Evolutionary conservation across 2,888 invertebrate species (phyloP).

Genomic region (Chrysina gloriosa): DNA sequence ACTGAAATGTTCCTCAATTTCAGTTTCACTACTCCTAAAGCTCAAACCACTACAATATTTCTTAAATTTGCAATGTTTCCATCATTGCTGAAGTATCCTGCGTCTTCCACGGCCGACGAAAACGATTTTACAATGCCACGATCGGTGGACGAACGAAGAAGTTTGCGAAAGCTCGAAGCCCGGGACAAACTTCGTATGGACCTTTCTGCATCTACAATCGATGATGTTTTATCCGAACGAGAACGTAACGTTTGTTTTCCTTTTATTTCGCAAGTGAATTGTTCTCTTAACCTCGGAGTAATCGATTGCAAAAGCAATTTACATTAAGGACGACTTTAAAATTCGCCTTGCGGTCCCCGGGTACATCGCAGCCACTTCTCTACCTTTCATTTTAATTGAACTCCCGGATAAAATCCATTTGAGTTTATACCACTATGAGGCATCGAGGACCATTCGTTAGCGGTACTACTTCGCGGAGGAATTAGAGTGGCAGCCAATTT

Average conservation of each 20-base stretch:
- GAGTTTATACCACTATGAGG: constrained; percentile 25
- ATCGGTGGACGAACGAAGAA: no score
- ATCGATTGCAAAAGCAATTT: constrained; percentile 21
- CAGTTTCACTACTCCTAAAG: no score
- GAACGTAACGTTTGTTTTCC: background rate
- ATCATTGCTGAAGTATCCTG: no score
- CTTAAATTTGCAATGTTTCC: no score
- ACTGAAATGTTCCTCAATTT: no score
- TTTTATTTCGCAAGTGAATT: background rate
- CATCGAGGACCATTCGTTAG: constrained; percentile 19
- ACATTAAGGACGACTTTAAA: background rate
- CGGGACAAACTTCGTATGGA: no score
- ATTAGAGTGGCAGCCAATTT: constrained; percentile 6
- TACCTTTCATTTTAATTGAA: constrained; percentile 17
- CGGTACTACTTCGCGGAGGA: background rate
- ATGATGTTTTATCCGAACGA: no score
- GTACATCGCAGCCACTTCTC: background rate
- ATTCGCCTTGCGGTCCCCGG: background rate
- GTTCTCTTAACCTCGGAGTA: background rate
- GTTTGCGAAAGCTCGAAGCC: no score
- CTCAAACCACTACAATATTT: no score
- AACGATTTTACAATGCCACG: no score
- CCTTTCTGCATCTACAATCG: no score
- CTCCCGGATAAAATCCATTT: constrained; percentile 24
- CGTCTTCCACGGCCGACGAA: no score